phyloP scores from a whole-genome alignment of 1,140 invertebrate species.

The Zaprionus tsacasi region DNA sequence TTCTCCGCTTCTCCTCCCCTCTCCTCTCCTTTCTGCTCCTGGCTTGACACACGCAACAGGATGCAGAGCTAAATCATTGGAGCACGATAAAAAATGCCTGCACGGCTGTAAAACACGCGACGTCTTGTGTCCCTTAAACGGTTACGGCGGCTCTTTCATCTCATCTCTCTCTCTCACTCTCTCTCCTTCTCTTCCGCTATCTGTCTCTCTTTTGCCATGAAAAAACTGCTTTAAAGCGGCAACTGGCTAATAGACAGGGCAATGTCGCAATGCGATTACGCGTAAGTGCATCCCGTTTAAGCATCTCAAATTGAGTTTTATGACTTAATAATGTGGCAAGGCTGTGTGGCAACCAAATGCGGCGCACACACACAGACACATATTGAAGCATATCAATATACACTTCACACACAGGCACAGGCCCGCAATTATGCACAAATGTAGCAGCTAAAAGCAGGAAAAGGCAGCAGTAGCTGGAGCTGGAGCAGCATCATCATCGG shows the following conservation, averaged over 20 bases:
- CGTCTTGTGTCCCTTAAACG: conserved; percentile 14
- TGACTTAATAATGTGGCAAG: conserved; percentile 64
- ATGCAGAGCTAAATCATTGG: conserved; percentile 69
- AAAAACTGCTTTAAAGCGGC: conserved; percentile 45
- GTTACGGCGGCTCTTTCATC: not conserved
- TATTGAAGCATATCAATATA: not conserved
- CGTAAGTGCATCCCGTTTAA: conserved; percentile 70
- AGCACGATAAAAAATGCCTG: conserved; percentile 49
- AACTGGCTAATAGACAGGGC: conserved; percentile 57
- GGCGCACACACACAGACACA: not conserved
- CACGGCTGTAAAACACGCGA: conserved; percentile 51
- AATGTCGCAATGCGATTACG: conserved; percentile 46
- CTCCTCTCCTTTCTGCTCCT: not conserved
- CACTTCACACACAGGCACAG: not conserved
- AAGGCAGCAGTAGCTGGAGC: not conserved
- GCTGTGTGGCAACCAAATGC: not conserved
- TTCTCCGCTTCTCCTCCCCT: no score
- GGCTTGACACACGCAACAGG: conserved; percentile 62
- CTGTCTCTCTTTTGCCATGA: conserved; percentile 18
- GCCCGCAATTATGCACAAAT: conserved; percentile 33
- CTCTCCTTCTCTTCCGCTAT: not conserved
- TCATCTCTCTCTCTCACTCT: not conserved
- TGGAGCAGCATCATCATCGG: not conserved
- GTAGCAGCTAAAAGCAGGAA: conserved; percentile 40
- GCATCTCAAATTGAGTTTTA: conserved; percentile 74